These are phyloP conservation scores for Paramormyrops hopkinsi DNA, from an alignment of 2,797 vertebrate species.

Conservation along the genomic window DNA sequence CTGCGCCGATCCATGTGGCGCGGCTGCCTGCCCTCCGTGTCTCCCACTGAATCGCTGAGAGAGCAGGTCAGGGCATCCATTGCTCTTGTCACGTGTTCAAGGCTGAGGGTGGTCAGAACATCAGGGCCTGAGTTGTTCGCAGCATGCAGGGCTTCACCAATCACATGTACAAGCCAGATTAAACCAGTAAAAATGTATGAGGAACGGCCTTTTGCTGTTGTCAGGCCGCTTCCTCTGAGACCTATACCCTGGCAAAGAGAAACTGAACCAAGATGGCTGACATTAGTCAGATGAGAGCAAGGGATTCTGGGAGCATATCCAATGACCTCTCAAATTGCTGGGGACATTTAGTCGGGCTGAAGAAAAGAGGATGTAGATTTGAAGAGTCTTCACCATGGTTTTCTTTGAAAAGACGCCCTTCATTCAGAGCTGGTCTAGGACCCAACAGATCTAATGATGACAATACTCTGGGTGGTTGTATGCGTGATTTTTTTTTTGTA, in stretches of 20 bases:
- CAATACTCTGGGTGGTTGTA: neutral
- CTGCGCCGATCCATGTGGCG: neutral
- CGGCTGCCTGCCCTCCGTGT: neutral
- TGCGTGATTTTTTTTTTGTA: neutral
- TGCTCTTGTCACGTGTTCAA: constrained; percentile 7
- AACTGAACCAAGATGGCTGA: neutral
- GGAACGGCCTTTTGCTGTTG: neutral
- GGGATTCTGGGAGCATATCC: neutral
- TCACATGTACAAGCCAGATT: constrained; percentile 51
- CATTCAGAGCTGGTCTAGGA: neutral
- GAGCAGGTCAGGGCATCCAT: neutral
- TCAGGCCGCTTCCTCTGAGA: neutral
- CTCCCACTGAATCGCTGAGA: neutral
- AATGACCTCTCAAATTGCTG: neutral
- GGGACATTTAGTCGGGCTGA: neutral
- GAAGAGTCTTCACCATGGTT: neutral
- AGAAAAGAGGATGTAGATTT: neutral
- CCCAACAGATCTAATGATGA: neutral
- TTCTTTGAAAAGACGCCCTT: neutral
- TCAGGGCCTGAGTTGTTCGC: constrained; percentile 43
- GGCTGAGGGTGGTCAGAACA: constrained; percentile 30
- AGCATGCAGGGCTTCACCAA: constrained; percentile 50
- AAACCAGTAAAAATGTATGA: neutral
- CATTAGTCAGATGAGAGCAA: constrained; percentile 4
- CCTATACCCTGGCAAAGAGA: neutral